Conservation (phyloP, 2,113 vertebrate species). For the Clarias batrachus region DNA sequence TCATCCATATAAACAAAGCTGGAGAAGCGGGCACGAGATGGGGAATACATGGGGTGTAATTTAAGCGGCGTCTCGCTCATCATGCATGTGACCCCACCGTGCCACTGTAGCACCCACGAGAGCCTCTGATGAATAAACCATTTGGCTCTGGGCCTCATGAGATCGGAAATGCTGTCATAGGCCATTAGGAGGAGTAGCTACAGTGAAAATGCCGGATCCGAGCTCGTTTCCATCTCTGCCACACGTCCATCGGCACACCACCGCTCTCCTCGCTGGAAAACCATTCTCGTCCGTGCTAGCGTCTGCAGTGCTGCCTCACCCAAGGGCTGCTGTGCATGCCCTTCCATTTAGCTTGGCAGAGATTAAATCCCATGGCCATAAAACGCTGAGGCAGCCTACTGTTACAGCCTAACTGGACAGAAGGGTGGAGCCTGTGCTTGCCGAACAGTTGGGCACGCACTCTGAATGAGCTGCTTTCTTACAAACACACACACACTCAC, state of each 20-base stretch:
- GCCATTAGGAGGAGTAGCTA: constrained; percentile 62
- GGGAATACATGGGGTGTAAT: constrained; percentile 56
- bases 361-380: constrained; percentile 53
- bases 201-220: constrained; percentile 57
- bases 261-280: constrained; percentile 34
- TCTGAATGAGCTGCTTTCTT: constrained; percentile 35
- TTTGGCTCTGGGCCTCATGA: constrained; percentile 56
- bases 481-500: constrained; percentile 45
- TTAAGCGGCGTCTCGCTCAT: constrained; percentile 57
- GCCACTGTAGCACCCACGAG: constrained; percentile 55
- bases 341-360: constrained; percentile 67
- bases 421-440: constrained; percentile 36
- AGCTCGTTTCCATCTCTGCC: constrained; percentile 32
- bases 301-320: constrained; percentile 35
- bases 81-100: constrained; percentile 42
- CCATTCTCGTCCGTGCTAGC: constrained; percentile 16
- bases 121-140: constrained; percentile 70
- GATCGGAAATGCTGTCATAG: constrained; percentile 67
- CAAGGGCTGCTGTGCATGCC: constrained; percentile 55
- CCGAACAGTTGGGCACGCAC: constrained; percentile 47
- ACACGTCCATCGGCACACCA: constrained; percentile 44
- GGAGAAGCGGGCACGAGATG: not conserved
- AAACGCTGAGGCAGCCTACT: constrained; percentile 59
- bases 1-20: constrained; percentile 38
- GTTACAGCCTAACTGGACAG: constrained; percentile 45